These are phyloP conservation scores for Plutella xylostella DNA, from an alignment of 2,888 invertebrate genomes.

Conservation along the genomic window DNA sequence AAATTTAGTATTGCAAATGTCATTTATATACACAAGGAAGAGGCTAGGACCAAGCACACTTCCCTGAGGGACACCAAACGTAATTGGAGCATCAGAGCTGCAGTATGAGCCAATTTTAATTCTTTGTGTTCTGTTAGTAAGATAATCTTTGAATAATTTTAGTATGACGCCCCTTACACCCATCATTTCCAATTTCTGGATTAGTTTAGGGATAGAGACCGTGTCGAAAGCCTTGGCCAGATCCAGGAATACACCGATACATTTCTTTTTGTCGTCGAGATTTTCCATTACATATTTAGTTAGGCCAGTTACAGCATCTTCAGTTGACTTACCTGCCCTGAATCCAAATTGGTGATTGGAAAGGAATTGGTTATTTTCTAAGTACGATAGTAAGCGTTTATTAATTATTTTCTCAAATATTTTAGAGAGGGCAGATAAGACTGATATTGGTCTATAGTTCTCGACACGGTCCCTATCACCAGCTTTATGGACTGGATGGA, in stretches of 20 bases:
- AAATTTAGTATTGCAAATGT: background rate
- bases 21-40: conserved; percentile 2
- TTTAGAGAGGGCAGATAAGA: conserved; percentile 7
- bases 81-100: background rate
- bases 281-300: conserved; percentile 3
- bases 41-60: conserved; percentile 1
- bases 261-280: conserved; percentile 5
- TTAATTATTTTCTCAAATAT: conserved; percentile 11
- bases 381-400: conserved; percentile 1
- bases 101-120: background rate
- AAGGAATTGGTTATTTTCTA: conserved; percentile 11
- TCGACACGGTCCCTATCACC: conserved; percentile 9
- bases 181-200: conserved; percentile 7
- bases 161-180: conserved; percentile 11
- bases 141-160: conserved; percentile 12
- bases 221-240: conserved; percentile 13
- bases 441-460: conserved; percentile 9
- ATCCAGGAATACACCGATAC: conserved; percentile 12
- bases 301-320: conserved; percentile 9
- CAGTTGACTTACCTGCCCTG: conserved; percentile 10
- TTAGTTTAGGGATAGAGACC: conserved; percentile 1
- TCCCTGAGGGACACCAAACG: background rate
- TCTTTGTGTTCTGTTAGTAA: background rate
- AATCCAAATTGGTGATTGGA: conserved; percentile 15
- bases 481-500: conserved; percentile 12